Conservation (phyloP, 2,888 invertebrate genomes). For the Thera obeliscata region DNA sequence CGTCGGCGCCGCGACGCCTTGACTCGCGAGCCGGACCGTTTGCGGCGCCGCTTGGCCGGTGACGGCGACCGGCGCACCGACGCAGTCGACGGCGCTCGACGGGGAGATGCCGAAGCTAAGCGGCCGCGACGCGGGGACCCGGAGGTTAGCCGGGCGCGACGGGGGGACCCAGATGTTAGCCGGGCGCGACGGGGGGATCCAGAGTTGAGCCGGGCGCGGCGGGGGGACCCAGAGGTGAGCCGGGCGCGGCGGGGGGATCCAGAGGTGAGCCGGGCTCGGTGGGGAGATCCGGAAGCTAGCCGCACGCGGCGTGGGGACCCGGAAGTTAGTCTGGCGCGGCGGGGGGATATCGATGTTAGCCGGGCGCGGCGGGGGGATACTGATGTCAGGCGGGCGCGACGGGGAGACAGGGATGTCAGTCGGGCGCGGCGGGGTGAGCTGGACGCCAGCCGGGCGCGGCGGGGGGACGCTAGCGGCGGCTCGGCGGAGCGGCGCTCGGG, state of each 20-base stretch:
- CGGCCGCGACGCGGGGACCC: constrained; percentile 40
- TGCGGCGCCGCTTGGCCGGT: constrained; percentile 49
- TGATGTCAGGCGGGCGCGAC: constrained; percentile 52
- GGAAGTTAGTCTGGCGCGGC: constrained; percentile 36
- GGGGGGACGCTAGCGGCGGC: constrained; percentile 41
- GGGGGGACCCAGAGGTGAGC: constrained; percentile 26
- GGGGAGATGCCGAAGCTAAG: constrained; percentile 35
- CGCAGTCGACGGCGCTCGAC: constrained; percentile 48
- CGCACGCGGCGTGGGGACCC: constrained; percentile 64
- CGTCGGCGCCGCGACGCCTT: constrained; percentile 55
- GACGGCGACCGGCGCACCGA: constrained; percentile 50
- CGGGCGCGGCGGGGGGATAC: constrained; percentile 45
- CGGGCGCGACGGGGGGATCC: constrained; percentile 31
- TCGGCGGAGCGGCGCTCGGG: constrained; percentile 42
- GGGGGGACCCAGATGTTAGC: constrained; percentile 38
- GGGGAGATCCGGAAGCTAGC: constrained; percentile 85
- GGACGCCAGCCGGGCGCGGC: constrained; percentile 34
- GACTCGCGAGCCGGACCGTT: constrained; percentile 48
- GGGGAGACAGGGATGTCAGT: constrained; percentile 85
- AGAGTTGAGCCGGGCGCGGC: neutral
- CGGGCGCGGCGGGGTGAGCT: constrained; percentile 77
- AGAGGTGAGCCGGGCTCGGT: constrained; percentile 41
- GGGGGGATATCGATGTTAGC: constrained; percentile 42
- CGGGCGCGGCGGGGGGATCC: neutral
- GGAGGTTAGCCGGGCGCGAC: constrained; percentile 33